Base-by-base conservation (phyloP, 2,797 vertebrate genomes). In the Dicrostonyx torquatus region DNA sequence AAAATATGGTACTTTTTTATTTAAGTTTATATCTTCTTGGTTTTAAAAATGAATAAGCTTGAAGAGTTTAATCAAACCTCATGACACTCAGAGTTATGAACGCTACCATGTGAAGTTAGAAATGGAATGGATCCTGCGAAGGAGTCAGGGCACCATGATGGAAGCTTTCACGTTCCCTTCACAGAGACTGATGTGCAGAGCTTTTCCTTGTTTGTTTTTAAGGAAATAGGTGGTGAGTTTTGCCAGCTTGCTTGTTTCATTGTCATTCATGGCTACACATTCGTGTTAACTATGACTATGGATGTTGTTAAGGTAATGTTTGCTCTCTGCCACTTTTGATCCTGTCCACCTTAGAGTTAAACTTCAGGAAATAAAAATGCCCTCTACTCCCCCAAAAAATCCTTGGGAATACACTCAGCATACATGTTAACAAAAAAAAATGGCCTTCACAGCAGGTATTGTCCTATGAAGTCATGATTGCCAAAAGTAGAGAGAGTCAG, bases 11-110 rank as follows among this genome's bases (percentile, higher is more conserved):
- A n/a, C 76, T 95, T 95, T 90, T 79, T 53, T 53, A 90, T 83
- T 96, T 93, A 94, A 77, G 45, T 80, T 89, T 83, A 40, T 75
- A 91, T 58, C 79, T 95, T 82, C 86, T 24, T 50, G n/a, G 73
- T 76, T 91, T 95, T 82, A 62, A 17, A 68, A 83, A 64, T 66
- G 80, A 94, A 84, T 90, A 80, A 86, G 62, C 75, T 75, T 82
- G 75, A 90, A 95, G 68, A 79, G 45, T 85, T 77, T 53, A 90
- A 88, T 70, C 89, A 93, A 96, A 91, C 43, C 50, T 94, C 31
- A 34, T 82, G 64, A 82, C 17, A 73, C 73, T 34, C 62, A 79
- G 53, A 53, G 34, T 76, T 83, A 87, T 31, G 26, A 87, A 62
- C 0, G 12, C 77, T 92, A 93, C 76, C 34, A 60, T 90, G 40